Evolutionary conservation across 1,140 invertebrate species (phyloP).

Genomic region (Tetragonula clypearis): DNA sequence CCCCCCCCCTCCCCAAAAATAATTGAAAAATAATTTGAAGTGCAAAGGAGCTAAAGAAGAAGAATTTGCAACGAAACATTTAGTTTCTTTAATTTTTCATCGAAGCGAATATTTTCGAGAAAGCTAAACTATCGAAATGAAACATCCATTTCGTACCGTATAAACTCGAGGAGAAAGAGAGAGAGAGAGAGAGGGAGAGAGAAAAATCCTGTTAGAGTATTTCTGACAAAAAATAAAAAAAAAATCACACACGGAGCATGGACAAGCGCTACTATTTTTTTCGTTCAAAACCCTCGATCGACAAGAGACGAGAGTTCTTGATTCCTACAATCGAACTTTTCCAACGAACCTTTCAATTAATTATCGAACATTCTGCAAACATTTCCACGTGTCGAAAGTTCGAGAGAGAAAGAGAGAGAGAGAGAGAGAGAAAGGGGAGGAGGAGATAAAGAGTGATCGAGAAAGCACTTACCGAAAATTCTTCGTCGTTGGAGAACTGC

Average conservation of each 20-base stretch:
- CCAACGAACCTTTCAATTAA: not conserved
- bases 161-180: no score
- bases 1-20: no score
- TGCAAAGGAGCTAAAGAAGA: no score
- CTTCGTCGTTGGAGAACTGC: constrained; percentile 64
- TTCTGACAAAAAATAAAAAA: no score
- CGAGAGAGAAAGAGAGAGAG: not conserved
- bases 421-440: not conserved
- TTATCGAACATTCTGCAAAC: not conserved
- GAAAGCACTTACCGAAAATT: constrained; percentile 74
- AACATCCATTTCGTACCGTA: no score
- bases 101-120: not conserved
- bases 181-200: no score
- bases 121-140: not conserved
- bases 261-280: not conserved
- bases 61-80: no score
- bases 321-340: not conserved
- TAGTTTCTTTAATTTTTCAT: no score
- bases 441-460: not conserved
- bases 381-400: not conserved
- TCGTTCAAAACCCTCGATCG: fast-evolving
- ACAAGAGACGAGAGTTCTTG: no score
- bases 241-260: no score
- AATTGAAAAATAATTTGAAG: no score
- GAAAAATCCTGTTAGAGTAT: no score